Base-by-base conservation (phyloP, 2,113 vertebrate species). In the Condylura cristata region DNA sequence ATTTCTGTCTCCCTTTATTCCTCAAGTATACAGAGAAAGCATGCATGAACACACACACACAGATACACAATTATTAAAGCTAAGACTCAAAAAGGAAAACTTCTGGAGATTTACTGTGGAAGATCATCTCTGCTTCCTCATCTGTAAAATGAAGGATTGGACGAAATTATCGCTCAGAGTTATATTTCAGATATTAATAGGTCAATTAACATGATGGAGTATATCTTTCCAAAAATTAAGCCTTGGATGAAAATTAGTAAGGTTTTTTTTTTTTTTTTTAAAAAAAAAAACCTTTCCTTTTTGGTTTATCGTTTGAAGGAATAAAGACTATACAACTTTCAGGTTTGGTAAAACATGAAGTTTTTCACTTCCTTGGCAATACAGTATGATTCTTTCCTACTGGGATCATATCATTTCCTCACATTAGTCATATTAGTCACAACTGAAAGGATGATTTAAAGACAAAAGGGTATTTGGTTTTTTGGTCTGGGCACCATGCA, bases 181-280 rank as follows among this genome's bases (percentile, higher is more conserved):
- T 76, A 66, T 14, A 58, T 79, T 91, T 91, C 89, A 78, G 60
- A 81, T 80, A 72, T 60, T 93, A 95, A 63, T 75, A 58, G n/a
- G 30, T 84, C n/a, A 94, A 22, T 74, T 76, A 84, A 65, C 6
- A 65, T 53, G 30, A 61, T 72, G 1, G 8, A 82, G 3, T 39
- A 5, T 44, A 46, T 53, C 6, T 44, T 92, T 86, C 14, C 6
- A 41, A 83, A 90, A 74, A 82, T 80, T 71, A 83, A 87, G 44
- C 1, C 3, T 4, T 37, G 2, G 51, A 56, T 88, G 20, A 95
- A 46, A 48, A 72, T 72, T 44, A 44, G 9, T 44, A 44, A 44
- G 24, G 8, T 44, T 18, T 53, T 44, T 28, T n/a, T n/a, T n/a
- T n/a, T n/a, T n/a, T n/a, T n/a, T n/a, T n/a, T n/a, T n/a, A n/a